Base-by-base conservation (phyloP, 2,797 vertebrate species). In the Cottoperca gobio region DNA sequence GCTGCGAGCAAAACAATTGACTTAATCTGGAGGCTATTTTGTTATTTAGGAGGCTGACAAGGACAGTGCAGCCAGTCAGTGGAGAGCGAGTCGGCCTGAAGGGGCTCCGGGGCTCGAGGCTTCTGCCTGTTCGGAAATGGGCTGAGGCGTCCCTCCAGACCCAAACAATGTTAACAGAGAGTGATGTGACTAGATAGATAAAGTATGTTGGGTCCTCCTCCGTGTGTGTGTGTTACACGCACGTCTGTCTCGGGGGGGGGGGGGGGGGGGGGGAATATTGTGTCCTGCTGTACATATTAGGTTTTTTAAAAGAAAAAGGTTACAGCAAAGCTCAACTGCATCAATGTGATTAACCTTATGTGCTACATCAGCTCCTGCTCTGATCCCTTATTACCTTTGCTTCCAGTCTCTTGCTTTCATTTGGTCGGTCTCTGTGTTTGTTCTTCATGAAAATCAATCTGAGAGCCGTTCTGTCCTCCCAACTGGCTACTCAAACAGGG, bases 11-110 rank as follows among this genome's bases (percentile, higher is more conserved):
- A 87, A 88, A 86, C 90, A 89, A 89, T 88, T 79, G 83, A 89
- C 90, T 93, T 87, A 92, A 91, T 92, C 79, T 83, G 74, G 82
- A 87, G 87, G 86, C 92, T 89, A 89, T 91, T 91, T 91, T 78
- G 85, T 89, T 90, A 78, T 89, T 91, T 89, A 78, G 85, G 67
- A 84, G 69, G 84, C 82, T 79, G 87, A 88, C 86, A 85, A 91
- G 89, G 88, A 91, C 85, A 58, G 78, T 87, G 83, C 69, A 70
- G 86, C 67, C 23, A 55, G 84, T 85, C 88, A 88, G 79, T 45
- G 59, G 88, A 89, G 90, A 89, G 80, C 8, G 19, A 59, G 68
- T 78, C 72, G 68, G 90, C 89, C 91, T 73, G 73, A 46, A 87
- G 91, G 88, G 83, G 82, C 73, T 77, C 42, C 0, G 31, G 31